These are phyloP conservation scores for Clamator glandarius DNA, from an alignment of 2,797 vertebrate species.

Conservation along the genomic window DNA sequence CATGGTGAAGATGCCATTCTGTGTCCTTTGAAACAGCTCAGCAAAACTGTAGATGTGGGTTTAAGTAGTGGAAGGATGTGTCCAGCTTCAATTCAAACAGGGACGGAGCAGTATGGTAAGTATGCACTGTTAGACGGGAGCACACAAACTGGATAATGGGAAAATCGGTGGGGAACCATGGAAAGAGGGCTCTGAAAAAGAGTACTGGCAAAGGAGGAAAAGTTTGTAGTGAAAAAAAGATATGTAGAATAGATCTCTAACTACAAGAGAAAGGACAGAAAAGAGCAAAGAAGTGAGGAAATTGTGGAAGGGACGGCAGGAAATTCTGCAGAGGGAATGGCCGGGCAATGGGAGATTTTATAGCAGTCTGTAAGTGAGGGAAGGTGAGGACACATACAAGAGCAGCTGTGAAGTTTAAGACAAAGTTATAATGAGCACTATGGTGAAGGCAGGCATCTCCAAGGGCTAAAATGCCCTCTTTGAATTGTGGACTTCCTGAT, in stretches of 20 bases:
- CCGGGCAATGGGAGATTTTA: not conserved
- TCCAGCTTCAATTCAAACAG: not conserved
- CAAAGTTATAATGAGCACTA: not conserved
- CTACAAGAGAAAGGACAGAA: not conserved
- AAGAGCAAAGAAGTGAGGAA: not conserved
- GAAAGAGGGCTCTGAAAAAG: not conserved
- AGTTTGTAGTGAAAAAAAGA: not conserved
- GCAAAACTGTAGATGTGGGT: not conserved
- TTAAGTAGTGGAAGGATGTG: not conserved
- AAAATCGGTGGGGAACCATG: not conserved
- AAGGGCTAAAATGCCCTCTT: not conserved
- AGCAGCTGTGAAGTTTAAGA: not conserved
- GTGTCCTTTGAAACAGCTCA: not conserved
- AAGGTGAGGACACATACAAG: fast-evolving
- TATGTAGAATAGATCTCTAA: not conserved
- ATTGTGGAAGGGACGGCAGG: not conserved
- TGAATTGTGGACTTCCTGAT: not conserved
- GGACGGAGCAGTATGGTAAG: not conserved
- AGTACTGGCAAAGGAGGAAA: not conserved
- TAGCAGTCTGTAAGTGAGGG: not conserved
- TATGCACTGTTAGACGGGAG: not conserved
- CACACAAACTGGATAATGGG: not conserved
- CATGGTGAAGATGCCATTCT: not conserved
- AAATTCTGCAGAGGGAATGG: not conserved
- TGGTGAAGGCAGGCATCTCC: not conserved